Conservation (phyloP, 1,140 invertebrate genomes). For the Teleopsis dalmanni region DNA sequence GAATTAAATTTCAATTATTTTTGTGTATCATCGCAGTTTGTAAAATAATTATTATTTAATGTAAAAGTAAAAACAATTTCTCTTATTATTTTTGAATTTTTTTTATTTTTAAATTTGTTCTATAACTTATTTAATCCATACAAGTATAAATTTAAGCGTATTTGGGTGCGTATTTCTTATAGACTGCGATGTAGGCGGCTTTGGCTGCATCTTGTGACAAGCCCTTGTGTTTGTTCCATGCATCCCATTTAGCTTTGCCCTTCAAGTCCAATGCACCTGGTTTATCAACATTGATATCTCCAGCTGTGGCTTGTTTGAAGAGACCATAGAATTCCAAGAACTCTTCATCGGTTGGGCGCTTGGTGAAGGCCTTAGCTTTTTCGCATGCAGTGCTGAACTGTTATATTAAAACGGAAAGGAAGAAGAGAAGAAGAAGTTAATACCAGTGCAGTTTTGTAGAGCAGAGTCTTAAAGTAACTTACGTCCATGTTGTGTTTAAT, state of each 20-base stretch:
- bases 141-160: conserved; percentile 21
- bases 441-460: background rate
- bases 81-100: too few relatives aligned
- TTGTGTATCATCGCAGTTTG: too few relatives aligned
- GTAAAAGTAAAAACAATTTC: too few relatives aligned
- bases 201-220: conserved; percentile 70
- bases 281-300: conserved; percentile 54
- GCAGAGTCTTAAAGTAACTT: conserved; percentile 15
- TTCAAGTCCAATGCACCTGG: conserved; percentile 61
- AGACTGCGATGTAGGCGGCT: conserved; percentile 73
- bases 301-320: conserved; percentile 79
- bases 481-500: conserved; percentile 28
- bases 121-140: too few relatives aligned
- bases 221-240: conserved; percentile 83
- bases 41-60: too few relatives aligned
- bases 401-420: background rate
- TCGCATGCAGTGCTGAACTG: conserved; percentile 71
- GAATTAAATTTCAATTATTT: too few relatives aligned
- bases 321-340: conserved; percentile 78
- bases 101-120: too few relatives aligned
- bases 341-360: conserved; percentile 72
- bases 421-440: background rate
- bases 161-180: conserved; percentile 53
- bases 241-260: conserved; percentile 94
- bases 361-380: conserved; percentile 69